phyloP scores from a whole-genome alignment of 64 coral and sea anemone genomes.

The Montipora sp. region DNA sequence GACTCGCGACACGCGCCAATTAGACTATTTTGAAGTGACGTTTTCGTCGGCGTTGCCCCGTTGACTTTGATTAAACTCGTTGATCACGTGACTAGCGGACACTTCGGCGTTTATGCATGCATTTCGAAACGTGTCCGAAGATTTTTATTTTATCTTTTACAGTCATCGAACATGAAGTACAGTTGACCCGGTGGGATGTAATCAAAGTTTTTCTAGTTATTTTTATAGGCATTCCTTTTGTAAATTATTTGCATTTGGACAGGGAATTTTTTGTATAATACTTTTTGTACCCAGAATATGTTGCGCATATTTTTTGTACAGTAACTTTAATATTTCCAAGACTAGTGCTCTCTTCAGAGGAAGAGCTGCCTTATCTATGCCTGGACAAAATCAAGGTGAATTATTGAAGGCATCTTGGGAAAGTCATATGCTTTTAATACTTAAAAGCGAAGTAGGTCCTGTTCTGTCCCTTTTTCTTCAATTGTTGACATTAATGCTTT shows the following conservation, averaged over 20 bases:
- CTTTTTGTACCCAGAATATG: constrained; percentile 32
- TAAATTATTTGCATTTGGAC: constrained; percentile 52
- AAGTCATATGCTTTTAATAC: constrained; percentile 2
- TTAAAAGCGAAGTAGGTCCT: background rate
- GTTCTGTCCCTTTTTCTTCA: background rate
- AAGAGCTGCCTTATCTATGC: constrained; percentile 9
- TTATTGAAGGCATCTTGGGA: constrained; percentile 8
- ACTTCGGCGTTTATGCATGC: constrained; percentile 22
- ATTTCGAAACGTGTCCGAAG: background rate
- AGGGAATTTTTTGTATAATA: constrained; percentile 46
- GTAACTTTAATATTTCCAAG: constrained; percentile 46
- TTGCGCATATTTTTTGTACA: constrained; percentile 60
- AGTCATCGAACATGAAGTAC: constrained; percentile 6
- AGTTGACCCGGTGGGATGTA: constrained; percentile 41
- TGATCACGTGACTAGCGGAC: background rate
- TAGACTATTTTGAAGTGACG: too few relatives aligned
- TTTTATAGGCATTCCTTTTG: constrained; percentile 47
- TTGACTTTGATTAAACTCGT: too few relatives aligned
- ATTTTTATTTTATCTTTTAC: background rate
- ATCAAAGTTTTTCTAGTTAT: constrained; percentile 53
- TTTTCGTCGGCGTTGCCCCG: too few relatives aligned
- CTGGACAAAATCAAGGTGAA: background rate
- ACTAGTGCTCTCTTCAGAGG: background rate
- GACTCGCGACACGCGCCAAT: too few relatives aligned
- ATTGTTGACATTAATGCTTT: background rate